phyloP scores from a whole-genome alignment of 2,797 vertebrate genomes.

The Nyctalus aviator region DNA sequence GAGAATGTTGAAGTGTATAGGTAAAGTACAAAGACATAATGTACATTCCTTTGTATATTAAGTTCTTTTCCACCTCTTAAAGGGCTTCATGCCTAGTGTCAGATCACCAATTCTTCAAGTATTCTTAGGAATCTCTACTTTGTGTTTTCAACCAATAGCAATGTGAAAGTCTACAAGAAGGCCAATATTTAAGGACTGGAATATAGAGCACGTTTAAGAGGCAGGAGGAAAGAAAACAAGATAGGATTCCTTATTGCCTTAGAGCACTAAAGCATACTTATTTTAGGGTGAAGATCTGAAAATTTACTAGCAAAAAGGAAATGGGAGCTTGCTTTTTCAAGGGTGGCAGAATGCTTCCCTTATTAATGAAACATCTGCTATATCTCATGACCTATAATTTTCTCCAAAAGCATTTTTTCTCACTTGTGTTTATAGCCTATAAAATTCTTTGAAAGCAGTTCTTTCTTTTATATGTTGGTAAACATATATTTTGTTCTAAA shows the following conservation, averaged over 20 bases:
- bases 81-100: background rate
- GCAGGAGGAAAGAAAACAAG: background rate
- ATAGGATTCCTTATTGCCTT: background rate
- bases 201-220: background rate
- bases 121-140: background rate
- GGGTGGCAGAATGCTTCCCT: background rate
- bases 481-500: background rate
- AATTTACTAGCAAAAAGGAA: background rate
- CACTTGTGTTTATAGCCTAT: background rate
- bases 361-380: background rate
- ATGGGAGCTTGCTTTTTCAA: background rate
- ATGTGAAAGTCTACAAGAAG: background rate
- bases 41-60: background rate
- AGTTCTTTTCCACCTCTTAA: background rate
- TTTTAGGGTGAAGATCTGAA: background rate
- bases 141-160: slow-evolving; percentile 15
- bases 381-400: background rate
- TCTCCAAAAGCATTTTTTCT: background rate
- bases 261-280: background rate
- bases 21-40: background rate
- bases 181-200: background rate
- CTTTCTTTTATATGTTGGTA: background rate
- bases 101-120: background rate
- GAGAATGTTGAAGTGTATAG: background rate
- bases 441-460: background rate